Percentiles rank a stretch among this genome's conserved stretches.
Conservation (phyloP, 2,797 vertebrate genomes). For the Melanotaenia maccullochi region DNA sequence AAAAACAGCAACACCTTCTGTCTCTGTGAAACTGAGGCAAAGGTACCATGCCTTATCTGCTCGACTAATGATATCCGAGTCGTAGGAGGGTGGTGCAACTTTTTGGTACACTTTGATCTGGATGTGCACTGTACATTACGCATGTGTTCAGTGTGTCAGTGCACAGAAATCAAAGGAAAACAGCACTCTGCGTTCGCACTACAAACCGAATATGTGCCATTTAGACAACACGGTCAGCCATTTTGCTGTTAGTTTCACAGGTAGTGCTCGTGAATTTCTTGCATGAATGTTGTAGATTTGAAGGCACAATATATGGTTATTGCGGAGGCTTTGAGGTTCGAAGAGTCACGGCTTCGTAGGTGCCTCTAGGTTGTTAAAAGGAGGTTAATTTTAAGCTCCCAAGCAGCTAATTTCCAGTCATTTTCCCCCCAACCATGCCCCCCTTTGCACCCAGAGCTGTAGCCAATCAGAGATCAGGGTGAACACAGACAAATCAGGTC, state of each 20-base stretch:
- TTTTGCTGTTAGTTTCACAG: constrained; percentile 43
- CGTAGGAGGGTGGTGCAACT: constrained; percentile 50
- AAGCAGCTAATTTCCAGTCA: constrained; percentile 5
- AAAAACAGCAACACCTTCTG: constrained; percentile 56
- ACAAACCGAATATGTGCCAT: constrained; percentile 39
- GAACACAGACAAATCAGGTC: constrained; percentile 69
- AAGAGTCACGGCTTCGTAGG: constrained; percentile 25
- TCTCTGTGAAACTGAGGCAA: constrained; percentile 25
- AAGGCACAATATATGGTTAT: constrained; percentile 25
- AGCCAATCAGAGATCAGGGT: constrained; percentile 67
- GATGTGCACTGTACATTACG: constrained; percentile 38
- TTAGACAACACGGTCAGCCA: constrained; percentile 44
- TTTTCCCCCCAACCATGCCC: constrained; percentile 30
- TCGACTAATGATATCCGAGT: constrained; percentile 23
- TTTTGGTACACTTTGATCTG: constrained; percentile 49
- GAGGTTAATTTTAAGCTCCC: constrained; percentile 32
- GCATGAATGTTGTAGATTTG: constrained; percentile 66
- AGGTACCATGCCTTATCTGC: constrained; percentile 63
- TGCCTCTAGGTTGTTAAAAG: constrained; percentile 30
- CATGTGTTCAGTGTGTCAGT: constrained; percentile 28
- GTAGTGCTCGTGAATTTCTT: constrained; percentile 63
- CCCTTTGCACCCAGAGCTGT: constrained; percentile 49
- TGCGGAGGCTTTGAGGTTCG: constrained; percentile 13
- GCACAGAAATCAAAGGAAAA: constrained; percentile 32
- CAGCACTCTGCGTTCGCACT: constrained; percentile 44